Evolutionary conservation across 2,888 invertebrate genomes (phyloP), one percentile per base, ranked within the genome.

Genomic region (Geotrupes spiniger): DNA sequence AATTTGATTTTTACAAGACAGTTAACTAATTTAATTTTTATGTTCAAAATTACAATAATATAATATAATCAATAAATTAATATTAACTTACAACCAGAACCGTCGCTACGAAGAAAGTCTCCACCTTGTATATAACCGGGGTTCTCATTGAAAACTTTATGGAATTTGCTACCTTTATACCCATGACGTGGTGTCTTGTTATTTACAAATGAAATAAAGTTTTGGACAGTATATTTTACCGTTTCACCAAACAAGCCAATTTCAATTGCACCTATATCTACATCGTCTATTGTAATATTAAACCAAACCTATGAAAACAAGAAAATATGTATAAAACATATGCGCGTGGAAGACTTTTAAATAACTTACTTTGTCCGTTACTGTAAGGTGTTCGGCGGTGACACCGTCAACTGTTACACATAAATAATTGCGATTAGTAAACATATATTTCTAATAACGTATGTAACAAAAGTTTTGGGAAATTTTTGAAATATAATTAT

Each of bases 61-160:
- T 14, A n/a, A n/a, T n/a, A 15, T 26, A 11, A 6, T 15, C 2
- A 16, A 15, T 38, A 16, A 15, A 41, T 10, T 42, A 15, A 9
- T 11, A 14, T 43, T 21, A 33, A 38, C 52, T 62, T 75, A 87
- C 92, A 92, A 73, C 93, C 93, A 67, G 93, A 93, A 54, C 93
- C 94, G 75, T 94, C 93, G 46, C 94, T 94, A 68, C 85, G 87
- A 5, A 94, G 95, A 71, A 95, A 96, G 68, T 96, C 96, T 51
- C 96, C 95, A 56, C 93, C 93, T 73, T 93, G 93, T 65, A 94
- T 91, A n/a, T n/a, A n/a, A n/a, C n/a, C n/a, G 93, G 94, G 93
- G 68, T 94, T 94, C 69, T 92, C 91, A 57, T 82, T 82, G 68
- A 93, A 93, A 21, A 93, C 87, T 61, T 93, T 78, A 71, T 93